Evolutionary conservation across 2,797 vertebrate genomes (phyloP).

Genomic region (Lates japonicus): DNA sequence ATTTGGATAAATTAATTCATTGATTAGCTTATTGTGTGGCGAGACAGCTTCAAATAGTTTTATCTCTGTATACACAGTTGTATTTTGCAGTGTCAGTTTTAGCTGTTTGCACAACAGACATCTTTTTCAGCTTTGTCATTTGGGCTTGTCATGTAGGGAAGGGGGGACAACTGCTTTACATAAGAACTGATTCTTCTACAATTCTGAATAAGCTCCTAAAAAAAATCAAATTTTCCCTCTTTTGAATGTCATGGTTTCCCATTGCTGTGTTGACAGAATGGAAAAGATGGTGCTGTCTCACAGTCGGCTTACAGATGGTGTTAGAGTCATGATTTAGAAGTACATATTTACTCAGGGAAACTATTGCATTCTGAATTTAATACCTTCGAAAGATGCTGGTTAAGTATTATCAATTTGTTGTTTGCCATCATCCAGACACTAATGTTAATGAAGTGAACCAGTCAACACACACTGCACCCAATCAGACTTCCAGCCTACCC

Average conservation of each 20-base stretch:
- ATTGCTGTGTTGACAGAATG: no score
- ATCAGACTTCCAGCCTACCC: no score
- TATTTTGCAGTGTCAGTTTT: no score
- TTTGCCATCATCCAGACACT: neutral
- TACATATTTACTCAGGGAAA: no score
- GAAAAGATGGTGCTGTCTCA: no score
- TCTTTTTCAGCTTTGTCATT: neutral
- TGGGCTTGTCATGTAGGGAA: neutral
- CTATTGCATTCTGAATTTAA: neutral
- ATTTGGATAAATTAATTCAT: conserved; percentile 3
- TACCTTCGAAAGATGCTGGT: neutral
- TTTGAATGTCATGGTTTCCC: no score
- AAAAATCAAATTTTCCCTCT: no score
- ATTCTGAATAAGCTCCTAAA: neutral
- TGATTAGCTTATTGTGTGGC: neutral
- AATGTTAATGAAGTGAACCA: neutral
- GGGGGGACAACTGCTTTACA: neutral
- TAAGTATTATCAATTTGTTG: neutral
- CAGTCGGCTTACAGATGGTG: no score
- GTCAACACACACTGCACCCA: neutral
- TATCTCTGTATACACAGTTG: neutral
- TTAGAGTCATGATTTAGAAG: no score
- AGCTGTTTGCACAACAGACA: neutral
- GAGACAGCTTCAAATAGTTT: neutral
- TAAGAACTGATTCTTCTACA: neutral